Evolutionary conservation across 2,113 vertebrate species (phyloP), one percentile per base, ranked within the genome.

Genomic region (Heptranchias perlo): DNA sequence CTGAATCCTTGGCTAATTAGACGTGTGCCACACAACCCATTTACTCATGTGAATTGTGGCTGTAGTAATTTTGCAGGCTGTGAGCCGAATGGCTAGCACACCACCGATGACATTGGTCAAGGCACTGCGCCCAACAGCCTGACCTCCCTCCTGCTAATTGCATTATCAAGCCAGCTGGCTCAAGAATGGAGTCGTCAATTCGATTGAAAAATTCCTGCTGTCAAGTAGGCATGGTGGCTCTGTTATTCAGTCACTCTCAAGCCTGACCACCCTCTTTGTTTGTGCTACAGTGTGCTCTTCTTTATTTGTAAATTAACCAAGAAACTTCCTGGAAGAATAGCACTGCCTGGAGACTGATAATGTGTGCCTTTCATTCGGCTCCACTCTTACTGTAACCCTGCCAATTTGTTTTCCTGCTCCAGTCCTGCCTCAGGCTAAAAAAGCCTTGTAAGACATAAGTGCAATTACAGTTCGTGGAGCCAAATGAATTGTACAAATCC

Each of bases 241-340:
- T 97, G 96, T 96, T 96, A 97, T 97, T 98, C 98, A 98, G 98
- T 98, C 98, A 98, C 98, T 98, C 98, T 97, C 97, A 97, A 97
- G 97, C 97, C 97, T 98, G 97, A 97, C 97, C 98, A 97, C 97
- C 97, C 58, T 97, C 97, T 98, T 98, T 98, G 97, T 97, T 97
- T 97, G 97, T 61, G 97, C 98, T 98, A 98, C 98, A 98, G 98
- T 95, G 97, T 16, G 97, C 97, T 98, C 98, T 97, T 98, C 98
- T 99, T 98, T 98, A 99, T 99, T 99, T 99, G 98, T 98, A 99
- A 99, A 99, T 98, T 99, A 98, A 99, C 98, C 98, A 96, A 97
- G 98, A 98, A 98, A 98, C 98, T 98, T 99, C 98, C 98, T 98
- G 98, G 98, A 98, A 98, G 98, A 98, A 96, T 97, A 97, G 97